Evolutionary conservation across 2,113 vertebrate genomes (phyloP).

Genomic region (Ailuropoda melanoleuca): DNA sequence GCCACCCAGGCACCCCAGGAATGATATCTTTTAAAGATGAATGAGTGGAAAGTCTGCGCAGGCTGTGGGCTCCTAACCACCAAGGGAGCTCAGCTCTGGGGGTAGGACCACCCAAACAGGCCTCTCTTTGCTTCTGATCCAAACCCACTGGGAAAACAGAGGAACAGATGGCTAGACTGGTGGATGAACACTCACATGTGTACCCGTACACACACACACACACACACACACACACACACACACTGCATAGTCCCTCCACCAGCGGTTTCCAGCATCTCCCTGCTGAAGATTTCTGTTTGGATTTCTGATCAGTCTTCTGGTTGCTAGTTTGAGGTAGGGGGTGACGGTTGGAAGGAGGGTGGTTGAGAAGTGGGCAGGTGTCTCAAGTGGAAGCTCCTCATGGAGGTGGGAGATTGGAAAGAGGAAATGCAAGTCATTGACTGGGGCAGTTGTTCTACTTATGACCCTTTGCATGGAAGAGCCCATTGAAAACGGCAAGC

Average conservation of each 20-base stretch:
- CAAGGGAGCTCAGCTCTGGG: slow-evolving; percentile 2
- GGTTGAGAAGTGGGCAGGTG: background rate
- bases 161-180: slow-evolving; percentile 64
- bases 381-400: slow-evolving; percentile 13
- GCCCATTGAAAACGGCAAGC: background rate
- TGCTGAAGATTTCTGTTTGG: slow-evolving; percentile 48
- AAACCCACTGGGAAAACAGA: slow-evolving; percentile 60
- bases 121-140: slow-evolving; percentile 28
- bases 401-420: slow-evolving; percentile 20
- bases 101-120: slow-evolving; percentile 42
- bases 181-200: background rate
- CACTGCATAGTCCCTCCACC: background rate
- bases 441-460: background rate
- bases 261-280: background rate
- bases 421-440: slow-evolving; percentile 26
- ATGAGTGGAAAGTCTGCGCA: background rate
- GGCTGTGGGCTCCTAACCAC: background rate
- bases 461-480: slow-evolving; percentile 34
- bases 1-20: background rate
- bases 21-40: slow-evolving; percentile 40
- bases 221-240: background rate
- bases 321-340: slow-evolving; percentile 28
- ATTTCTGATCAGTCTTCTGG: slow-evolving; percentile 18
- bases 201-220: rapidly evolving
- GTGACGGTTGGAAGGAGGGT: background rate